A percentile compares a stretch with the other conserved stretches of the same genome.
Evolutionary conservation across 2,113 vertebrate species (phyloP).

Genomic region (Raja brachyura): DNA sequence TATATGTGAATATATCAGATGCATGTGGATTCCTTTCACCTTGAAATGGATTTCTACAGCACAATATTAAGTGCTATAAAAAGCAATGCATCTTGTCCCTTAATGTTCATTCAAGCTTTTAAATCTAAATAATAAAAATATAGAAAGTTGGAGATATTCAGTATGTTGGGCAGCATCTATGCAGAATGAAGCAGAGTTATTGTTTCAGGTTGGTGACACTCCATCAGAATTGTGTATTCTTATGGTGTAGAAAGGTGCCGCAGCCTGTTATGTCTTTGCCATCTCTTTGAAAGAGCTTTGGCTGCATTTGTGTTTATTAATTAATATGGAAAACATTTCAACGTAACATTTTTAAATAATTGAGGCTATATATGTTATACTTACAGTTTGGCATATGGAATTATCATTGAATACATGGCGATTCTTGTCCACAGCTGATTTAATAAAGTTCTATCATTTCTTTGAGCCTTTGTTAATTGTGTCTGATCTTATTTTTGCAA

Average conservation of each 20-base stretch:
- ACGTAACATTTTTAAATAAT: background rate
- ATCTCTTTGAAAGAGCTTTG: background rate
- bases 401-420: background rate
- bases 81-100: background rate
- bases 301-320: too few relatives aligned
- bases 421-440: background rate
- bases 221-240: background rate
- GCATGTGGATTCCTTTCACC: background rate
- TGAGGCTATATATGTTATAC: background rate
- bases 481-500: background rate
- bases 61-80: background rate
- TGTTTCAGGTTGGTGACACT: too few relatives aligned
- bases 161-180: too few relatives aligned
- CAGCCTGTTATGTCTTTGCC: background rate
- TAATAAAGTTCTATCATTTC: too few relatives aligned
- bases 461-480: conserved; percentile 11
- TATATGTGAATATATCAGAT: too few relatives aligned
- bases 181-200: too few relatives aligned
- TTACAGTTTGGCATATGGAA: background rate
- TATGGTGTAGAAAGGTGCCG: background rate
- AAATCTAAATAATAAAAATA: too few relatives aligned
- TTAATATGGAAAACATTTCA: background rate
- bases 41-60: background rate
- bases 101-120: background rate
- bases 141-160: too few relatives aligned